Conservation (phyloP, 2,797 vertebrate species). For the Remorina albescens region DNA sequence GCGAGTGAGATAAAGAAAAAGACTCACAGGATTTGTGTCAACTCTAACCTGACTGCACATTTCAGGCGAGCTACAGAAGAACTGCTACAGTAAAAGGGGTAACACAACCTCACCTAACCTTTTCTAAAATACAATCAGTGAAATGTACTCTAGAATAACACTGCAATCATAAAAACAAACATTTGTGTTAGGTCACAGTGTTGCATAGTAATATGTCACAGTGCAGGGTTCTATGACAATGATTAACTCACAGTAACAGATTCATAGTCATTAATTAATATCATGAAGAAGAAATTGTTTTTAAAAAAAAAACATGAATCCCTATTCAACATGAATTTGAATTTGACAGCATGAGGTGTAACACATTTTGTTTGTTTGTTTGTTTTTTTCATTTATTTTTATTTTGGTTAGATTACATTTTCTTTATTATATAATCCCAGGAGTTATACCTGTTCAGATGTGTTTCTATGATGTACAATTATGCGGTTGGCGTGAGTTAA, state of each 20-base stretch:
- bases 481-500: too few species aligned
- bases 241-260: neutral
- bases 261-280: neutral
- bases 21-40: constrained; percentile 63
- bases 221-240: neutral
- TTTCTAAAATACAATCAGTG: neutral
- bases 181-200: neutral
- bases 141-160: too few species aligned
- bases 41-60: constrained; percentile 9
- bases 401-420: neutral
- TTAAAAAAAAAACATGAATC: too few species aligned
- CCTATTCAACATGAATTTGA: neutral
- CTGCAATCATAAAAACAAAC: neutral
- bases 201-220: neutral
- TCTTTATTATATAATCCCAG: neutral
- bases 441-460: too few species aligned
- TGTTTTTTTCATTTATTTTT: too few species aligned
- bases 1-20: constrained; percentile 35
- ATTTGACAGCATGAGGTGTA: too few species aligned
- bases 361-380: too few species aligned
- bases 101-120: neutral
- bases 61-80: constrained; percentile 13
- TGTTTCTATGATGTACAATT: too few species aligned
- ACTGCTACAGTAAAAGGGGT: neutral
- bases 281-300: neutral